These are phyloP conservation scores for Cyprinodon brontotheroides DNA, from an alignment of 2,113 vertebrate genomes.

Conservation along the genomic window DNA sequence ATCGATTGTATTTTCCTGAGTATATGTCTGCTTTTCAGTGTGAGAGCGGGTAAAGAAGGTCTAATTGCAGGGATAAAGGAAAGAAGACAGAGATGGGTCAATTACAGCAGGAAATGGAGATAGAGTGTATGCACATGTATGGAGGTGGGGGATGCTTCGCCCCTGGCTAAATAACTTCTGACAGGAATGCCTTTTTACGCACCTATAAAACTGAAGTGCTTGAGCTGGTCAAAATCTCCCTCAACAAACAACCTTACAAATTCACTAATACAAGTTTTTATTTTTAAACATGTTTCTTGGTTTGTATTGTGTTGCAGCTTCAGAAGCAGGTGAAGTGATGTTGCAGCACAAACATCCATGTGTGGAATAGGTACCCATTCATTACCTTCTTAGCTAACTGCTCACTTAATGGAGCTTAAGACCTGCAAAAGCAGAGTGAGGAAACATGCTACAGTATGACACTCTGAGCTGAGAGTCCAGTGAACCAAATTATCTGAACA, in stretches of 20 bases:
- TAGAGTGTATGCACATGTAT: slow-evolving; percentile 1
- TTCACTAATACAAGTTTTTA: background rate
- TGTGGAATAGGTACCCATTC: background rate
- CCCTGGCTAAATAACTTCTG: slow-evolving; percentile 52
- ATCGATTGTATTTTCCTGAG: slow-evolving; percentile 27
- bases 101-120: slow-evolving; percentile 66
- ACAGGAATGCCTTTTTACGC: slow-evolving; percentile 38
- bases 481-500: background rate
- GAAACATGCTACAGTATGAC: background rate
- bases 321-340: background rate
- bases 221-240: slow-evolving; percentile 7
- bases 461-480: background rate
- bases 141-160: slow-evolving; percentile 21
- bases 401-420: background rate
- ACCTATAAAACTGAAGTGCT: slow-evolving; percentile 67
- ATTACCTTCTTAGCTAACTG: background rate
- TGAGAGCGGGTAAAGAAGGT: slow-evolving; percentile 35
- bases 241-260: no score
- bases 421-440: background rate
- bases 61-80: slow-evolving; percentile 61
- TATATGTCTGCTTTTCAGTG: background rate
- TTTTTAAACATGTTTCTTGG: background rate
- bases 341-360: background rate
- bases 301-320: background rate
- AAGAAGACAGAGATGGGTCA: slow-evolving; percentile 57